Conservation (phyloP, 2,797 vertebrate species). For the Enteromius mattozi region DNA sequence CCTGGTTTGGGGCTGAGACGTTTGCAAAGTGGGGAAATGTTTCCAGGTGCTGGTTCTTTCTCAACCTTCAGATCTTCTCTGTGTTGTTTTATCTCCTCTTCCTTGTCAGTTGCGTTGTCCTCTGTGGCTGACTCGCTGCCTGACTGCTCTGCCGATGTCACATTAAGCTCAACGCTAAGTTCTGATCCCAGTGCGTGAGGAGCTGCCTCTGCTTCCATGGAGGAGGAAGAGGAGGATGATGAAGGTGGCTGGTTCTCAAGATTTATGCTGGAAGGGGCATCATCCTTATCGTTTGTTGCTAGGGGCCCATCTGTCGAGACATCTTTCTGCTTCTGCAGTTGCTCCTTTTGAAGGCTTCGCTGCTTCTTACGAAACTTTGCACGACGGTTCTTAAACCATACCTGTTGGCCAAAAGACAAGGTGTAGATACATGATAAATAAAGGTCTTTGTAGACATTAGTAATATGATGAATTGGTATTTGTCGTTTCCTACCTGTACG, state of each 20-base stretch:
- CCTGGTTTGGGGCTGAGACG: conserved; percentile 93
- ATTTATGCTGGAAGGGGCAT: conserved; percentile 69
- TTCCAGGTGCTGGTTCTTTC: conserved; percentile 82
- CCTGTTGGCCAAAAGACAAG: conserved; percentile 73
- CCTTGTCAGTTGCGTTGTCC: conserved; percentile 87
- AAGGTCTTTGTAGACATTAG: neutral
- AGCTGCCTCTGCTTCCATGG: conserved; percentile 77
- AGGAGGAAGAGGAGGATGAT: conserved; percentile 78
- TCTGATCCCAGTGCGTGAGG: conserved; percentile 76
- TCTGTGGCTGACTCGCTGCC: conserved; percentile 91
- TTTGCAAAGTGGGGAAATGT: conserved; percentile 83
- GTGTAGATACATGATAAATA: neutral
- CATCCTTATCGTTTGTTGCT: conserved; percentile 80
- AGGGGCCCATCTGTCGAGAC: conserved; percentile 79
- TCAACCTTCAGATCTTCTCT: conserved; percentile 86
- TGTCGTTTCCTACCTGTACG: conserved; percentile 84
- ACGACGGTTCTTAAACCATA: conserved; percentile 98
- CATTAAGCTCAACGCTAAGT: conserved; percentile 84
- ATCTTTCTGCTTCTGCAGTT: conserved; percentile 97
- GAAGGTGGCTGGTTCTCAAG: conserved; percentile 80
- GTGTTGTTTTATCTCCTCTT: conserved; percentile 85
- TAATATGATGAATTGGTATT: neutral
- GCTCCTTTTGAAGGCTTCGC: conserved; percentile 96
- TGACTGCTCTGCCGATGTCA: conserved; percentile 92
- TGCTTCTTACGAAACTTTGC: conserved; percentile 99